phyloP scores from a whole-genome alignment of 2,113 vertebrate species.

The Setophaga coronata region DNA sequence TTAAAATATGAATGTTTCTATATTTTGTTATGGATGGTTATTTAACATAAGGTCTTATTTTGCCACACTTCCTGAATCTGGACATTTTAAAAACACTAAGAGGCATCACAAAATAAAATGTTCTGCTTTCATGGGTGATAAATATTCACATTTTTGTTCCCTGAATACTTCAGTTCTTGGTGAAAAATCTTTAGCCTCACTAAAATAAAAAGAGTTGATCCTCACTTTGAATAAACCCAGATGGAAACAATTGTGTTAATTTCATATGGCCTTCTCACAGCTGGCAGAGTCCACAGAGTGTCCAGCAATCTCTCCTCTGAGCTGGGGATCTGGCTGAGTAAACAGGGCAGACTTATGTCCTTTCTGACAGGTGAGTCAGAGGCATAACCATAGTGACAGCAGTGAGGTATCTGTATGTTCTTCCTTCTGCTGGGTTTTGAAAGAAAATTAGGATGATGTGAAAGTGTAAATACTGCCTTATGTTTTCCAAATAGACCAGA shows the following conservation, averaged over 20 bases:
- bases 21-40: not conserved
- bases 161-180: not conserved
- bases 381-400: not conserved
- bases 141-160: not conserved
- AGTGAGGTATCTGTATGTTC: not conserved
- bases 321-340: not conserved
- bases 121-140: not conserved
- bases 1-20: not conserved
- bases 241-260: not conserved
- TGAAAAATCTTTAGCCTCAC: not conserved
- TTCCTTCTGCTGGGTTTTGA: constrained; percentile 8
- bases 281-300: not conserved
- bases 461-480: not conserved
- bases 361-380: constrained; percentile 9
- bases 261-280: accelerated
- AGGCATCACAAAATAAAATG: not conserved
- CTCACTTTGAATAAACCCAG: accelerated
- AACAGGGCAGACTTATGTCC: not conserved
- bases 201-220: not conserved
- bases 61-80: not conserved
- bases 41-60: not conserved
- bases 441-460: not conserved
- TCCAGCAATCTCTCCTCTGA: not conserved
- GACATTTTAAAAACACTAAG: not conserved
- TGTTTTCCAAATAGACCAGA: constrained; percentile 24